phyloP scores from a whole-genome alignment of 2,797 vertebrate species.

The Botia kubotai region DNA sequence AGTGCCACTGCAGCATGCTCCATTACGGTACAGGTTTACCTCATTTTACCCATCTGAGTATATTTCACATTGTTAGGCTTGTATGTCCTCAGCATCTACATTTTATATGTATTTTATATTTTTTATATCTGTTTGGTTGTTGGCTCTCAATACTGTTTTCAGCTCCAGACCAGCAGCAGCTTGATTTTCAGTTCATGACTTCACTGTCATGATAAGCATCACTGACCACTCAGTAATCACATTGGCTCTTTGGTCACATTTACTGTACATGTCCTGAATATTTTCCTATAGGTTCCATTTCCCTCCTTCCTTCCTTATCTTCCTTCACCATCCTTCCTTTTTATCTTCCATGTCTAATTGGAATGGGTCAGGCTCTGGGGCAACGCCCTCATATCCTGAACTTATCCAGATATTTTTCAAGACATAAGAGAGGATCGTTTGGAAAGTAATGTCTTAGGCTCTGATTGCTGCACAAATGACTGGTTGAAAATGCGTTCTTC shows the following conservation, averaged over 20 bases:
- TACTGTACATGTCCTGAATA: neutral
- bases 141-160: neutral
- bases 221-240: neutral
- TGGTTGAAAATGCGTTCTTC: slow-evolving; percentile 16
- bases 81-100: neutral
- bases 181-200: neutral
- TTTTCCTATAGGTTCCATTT: neutral
- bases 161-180: neutral
- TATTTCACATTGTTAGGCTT: neutral
- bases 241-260: neutral
- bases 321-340: slow-evolving; percentile 17
- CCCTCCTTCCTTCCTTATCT: slow-evolving; percentile 30
- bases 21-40: too few species aligned
- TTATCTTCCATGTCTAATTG: slow-evolving; percentile 38
- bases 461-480: slow-evolving; percentile 26
- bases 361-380: slow-evolving; percentile 28
- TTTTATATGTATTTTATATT: neutral
- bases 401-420: slow-evolving; percentile 25
- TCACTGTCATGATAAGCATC: neutral
- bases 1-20: too few species aligned
- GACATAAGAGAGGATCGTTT: slow-evolving; percentile 32
- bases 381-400: slow-evolving; percentile 39
- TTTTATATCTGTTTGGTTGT: neutral
- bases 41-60: too few species aligned
- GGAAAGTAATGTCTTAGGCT: slow-evolving; percentile 34